Percentiles rank a stretch among this genome's conserved stretches.
phyloP scores from a whole-genome alignment of 1,140 invertebrate genomes.

The Cydia amplana region DNA sequence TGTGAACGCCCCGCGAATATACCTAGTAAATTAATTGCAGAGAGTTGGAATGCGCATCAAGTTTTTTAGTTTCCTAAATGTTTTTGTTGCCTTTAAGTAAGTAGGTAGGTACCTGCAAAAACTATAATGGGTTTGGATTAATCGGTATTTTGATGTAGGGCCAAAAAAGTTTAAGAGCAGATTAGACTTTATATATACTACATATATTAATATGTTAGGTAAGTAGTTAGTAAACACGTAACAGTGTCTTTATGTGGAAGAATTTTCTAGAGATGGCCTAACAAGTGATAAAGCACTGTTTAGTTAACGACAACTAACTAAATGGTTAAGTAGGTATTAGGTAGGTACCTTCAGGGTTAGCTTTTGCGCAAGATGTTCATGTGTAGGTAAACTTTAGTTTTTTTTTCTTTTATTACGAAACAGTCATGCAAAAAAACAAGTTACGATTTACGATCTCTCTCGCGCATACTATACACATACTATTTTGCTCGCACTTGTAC shows the following conservation, averaged over 20 bases:
- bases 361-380: background rate
- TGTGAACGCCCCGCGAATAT: conserved; percentile 58
- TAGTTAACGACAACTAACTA: background rate
- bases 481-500: no score
- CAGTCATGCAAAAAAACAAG: no score
- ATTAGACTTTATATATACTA: background rate
- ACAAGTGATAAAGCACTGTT: no score
- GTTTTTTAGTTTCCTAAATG: conserved; percentile 18
- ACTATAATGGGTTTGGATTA: conserved; percentile 24
- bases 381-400: background rate
- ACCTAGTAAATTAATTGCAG: conserved; percentile 54
- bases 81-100: conserved; percentile 11
- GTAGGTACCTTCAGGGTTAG: background rate
- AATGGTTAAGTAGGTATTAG: background rate
- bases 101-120: conserved; percentile 4
- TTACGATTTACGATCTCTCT: no score
- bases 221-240: background rate
- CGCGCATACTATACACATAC: no score
- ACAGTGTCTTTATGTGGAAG: background rate
- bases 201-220: no score
- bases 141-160: background rate
- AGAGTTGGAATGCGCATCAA: conserved; percentile 34
- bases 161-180: conserved; percentile 8
- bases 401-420: no score
- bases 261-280: no score